phyloP scores from a whole-genome alignment of 2,888 invertebrate genomes.

The Mythimna pallens region DNA sequence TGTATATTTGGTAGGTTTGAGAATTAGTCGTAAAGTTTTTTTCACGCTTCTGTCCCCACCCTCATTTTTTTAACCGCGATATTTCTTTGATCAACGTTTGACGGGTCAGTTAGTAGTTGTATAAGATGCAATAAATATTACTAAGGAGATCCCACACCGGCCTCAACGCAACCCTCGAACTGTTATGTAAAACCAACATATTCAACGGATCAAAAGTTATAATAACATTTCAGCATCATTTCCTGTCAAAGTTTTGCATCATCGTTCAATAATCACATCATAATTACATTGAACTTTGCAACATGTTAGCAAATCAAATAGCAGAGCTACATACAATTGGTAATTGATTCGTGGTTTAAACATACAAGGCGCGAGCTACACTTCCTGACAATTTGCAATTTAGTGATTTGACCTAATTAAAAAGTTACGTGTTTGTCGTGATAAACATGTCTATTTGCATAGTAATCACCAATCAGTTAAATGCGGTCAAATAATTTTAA shows the following conservation, averaged over 20 bases:
- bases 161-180: no score
- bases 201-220: background rate
- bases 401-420: conserved; percentile 2
- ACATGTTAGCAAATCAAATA: conserved; percentile 14
- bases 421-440: conserved; percentile 6
- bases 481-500: background rate
- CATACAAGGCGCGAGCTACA: background rate
- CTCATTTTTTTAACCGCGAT: no score
- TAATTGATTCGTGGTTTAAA: conserved; percentile 26
- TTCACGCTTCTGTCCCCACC: no score
- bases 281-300: conserved; percentile 20
- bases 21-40: no score
- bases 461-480: background rate
- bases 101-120: no score
- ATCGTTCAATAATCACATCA: background rate
- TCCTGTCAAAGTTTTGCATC: conserved; percentile 13
- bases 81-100: no score
- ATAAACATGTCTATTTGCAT: background rate
- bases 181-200: no score
- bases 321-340: conserved; percentile 5
- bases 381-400: conserved; percentile 25
- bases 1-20: no score
- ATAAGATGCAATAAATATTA: no score
- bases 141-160: no score
- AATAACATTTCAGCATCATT: conserved; percentile 8